Conservation (phyloP, 1,140 invertebrate genomes). For the Ceratina japonica region DNA sequence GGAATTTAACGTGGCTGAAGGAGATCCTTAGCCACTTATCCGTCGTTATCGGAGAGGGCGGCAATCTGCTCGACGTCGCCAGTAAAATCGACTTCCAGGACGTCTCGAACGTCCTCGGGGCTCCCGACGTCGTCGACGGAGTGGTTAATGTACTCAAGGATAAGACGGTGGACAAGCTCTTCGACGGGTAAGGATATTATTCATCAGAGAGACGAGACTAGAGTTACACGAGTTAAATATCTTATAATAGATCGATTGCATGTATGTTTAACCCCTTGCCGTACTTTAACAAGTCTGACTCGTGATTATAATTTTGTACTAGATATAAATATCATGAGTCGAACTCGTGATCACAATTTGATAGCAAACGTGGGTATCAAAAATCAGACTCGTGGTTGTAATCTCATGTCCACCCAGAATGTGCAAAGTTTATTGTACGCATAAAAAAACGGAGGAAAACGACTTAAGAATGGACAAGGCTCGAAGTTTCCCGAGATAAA, state of each 20-base stretch:
- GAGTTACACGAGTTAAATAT: not conserved
- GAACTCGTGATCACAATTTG: no score
- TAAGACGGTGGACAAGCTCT: slow-evolving; percentile 77
- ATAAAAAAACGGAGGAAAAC: no score
- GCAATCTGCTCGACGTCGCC: slow-evolving; percentile 71
- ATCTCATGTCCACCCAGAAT: no score
- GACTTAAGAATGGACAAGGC: no score
- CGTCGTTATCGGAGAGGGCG: slow-evolving; percentile 67
- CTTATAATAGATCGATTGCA: not conserved
- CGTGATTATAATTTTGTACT: no score
- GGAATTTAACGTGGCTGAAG: slow-evolving; percentile 70
- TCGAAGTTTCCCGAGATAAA: no score
- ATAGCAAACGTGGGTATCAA: no score
- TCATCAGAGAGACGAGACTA: not conserved
- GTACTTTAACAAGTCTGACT: no score
- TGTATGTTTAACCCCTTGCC: no score
- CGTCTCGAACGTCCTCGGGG: slow-evolving; percentile 67
- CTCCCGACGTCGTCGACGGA: slow-evolving; percentile 71
- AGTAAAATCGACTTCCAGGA: slow-evolving; percentile 75
- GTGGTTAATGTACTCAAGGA: slow-evolving; percentile 73
- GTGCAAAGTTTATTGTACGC: no score
- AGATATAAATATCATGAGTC: no score
- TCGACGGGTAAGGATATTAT: slow-evolving; percentile 73
- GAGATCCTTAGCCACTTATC: slow-evolving; percentile 68
- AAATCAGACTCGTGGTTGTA: no score